These are phyloP conservation scores for Rallus crepitans DNA, from an alignment of 2,797 vertebrate species.

Conservation along the genomic window DNA sequence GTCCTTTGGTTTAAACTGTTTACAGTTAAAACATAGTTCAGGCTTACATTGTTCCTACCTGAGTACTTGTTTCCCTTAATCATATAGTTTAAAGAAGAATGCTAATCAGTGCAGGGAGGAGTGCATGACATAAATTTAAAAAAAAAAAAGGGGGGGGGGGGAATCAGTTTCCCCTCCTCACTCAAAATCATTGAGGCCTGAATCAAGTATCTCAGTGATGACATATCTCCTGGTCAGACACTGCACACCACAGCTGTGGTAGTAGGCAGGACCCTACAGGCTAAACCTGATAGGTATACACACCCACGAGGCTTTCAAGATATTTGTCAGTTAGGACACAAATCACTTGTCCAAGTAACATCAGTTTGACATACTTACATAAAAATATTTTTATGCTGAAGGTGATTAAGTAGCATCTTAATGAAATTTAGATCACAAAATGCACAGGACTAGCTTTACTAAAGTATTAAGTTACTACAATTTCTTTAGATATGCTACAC, in stretches of 20 bases:
- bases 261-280: fast-evolving
- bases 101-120: background rate
- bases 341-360: background rate
- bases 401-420: background rate
- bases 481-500: background rate
- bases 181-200: background rate
- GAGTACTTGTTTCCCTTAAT: background rate
- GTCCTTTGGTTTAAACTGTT: background rate
- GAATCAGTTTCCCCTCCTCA: background rate
- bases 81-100: background rate
- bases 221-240: background rate
- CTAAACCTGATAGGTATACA: background rate
- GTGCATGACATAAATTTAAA: background rate
- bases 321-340: background rate
- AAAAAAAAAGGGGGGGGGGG: background rate
- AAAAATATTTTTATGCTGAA: background rate
- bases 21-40: background rate
- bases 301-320: background rate
- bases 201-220: background rate
- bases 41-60: background rate
- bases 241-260: background rate
- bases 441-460: background rate
- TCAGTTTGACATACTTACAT: background rate
- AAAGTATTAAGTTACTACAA: background rate
- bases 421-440: background rate